Percentiles rank a stretch among this genome's conserved stretches.
Evolutionary conservation across 2,113 vertebrate genomes (phyloP).

Genomic region (Heliornis fulica): DNA sequence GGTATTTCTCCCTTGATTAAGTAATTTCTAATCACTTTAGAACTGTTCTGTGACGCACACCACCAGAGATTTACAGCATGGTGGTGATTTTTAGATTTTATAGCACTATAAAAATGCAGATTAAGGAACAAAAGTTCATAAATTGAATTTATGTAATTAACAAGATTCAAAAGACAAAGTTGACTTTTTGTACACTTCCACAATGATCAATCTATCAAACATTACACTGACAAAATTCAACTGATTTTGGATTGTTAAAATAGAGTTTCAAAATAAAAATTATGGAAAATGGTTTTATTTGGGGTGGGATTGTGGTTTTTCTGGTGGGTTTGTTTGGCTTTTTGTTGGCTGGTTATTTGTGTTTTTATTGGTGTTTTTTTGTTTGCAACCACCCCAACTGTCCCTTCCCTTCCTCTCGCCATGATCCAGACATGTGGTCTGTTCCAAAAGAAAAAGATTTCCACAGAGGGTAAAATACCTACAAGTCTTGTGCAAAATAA

Average conservation of each 20-base stretch:
- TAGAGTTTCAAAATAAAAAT: not conserved
- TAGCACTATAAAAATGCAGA: not conserved
- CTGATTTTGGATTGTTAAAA: not conserved
- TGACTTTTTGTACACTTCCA: not conserved
- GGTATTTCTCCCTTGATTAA: not conserved
- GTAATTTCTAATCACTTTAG: not conserved
- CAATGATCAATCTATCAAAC: not conserved
- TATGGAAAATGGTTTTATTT: not conserved
- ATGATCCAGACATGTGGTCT: not conserved
- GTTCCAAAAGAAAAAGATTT: not conserved
- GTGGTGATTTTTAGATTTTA: not conserved
- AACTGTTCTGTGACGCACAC: not conserved
- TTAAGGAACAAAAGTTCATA: not conserved
- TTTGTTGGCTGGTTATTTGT: too few species aligned
- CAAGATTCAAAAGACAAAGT: not conserved
- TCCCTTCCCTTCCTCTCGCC: too few species aligned
- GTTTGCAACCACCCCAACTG: too few species aligned
- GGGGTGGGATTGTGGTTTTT: too few species aligned
- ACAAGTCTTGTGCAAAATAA: not conserved
- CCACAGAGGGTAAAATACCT: not conserved
- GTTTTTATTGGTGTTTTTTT: too few species aligned
- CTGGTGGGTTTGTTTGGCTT: too few species aligned
- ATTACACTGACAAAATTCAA: not conserved
- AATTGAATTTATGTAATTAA: not conserved
- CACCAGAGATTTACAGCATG: not conserved